These are phyloP conservation scores for Carassius gibelio DNA, from an alignment of 2,113 vertebrate species.

Conservation along the genomic window DNA sequence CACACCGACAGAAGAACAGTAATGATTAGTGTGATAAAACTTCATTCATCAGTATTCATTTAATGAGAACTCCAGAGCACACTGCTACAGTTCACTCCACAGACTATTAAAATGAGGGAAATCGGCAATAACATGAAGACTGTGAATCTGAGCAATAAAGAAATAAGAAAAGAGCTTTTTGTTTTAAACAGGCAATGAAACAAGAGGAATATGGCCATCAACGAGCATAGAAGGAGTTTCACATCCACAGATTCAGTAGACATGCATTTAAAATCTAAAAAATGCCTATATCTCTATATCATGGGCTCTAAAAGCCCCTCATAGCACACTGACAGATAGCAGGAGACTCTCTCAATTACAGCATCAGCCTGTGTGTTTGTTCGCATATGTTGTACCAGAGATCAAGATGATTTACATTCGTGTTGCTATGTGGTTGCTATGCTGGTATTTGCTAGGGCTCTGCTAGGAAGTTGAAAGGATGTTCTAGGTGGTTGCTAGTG, in stretches of 20 bases:
- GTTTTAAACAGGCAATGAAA: constrained; percentile 61
- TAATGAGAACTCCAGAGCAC: constrained; percentile 21
- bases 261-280: constrained; percentile 53
- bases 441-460: no score
- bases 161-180: constrained; percentile 48
- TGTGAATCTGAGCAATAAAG: neutral
- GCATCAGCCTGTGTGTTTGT: constrained; percentile 1
- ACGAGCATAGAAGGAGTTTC: constrained; percentile 53
- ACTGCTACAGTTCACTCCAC: neutral
- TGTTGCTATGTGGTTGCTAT: no score
- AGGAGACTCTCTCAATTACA: constrained; percentile 61
- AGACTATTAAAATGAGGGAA: constrained; percentile 29
- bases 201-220: constrained; percentile 60
- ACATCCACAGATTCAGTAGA: constrained; percentile 45
- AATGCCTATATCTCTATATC: neutral
- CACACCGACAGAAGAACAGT: constrained; percentile 17
- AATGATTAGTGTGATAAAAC: constrained; percentile 10
- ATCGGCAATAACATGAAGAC: constrained; percentile 56
- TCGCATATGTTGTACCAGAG: no score
- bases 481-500: no score
- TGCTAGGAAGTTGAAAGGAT: no score
- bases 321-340: constrained; percentile 49
- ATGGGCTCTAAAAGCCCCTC: neutral
- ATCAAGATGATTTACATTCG: no score
- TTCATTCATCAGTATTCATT: constrained; percentile 44